A percentile compares a stretch with the other conserved stretches of the same genome.
Evolutionary conservation across 2,113 vertebrate genomes (phyloP).

Genomic region (Leptosomus discolor): DNA sequence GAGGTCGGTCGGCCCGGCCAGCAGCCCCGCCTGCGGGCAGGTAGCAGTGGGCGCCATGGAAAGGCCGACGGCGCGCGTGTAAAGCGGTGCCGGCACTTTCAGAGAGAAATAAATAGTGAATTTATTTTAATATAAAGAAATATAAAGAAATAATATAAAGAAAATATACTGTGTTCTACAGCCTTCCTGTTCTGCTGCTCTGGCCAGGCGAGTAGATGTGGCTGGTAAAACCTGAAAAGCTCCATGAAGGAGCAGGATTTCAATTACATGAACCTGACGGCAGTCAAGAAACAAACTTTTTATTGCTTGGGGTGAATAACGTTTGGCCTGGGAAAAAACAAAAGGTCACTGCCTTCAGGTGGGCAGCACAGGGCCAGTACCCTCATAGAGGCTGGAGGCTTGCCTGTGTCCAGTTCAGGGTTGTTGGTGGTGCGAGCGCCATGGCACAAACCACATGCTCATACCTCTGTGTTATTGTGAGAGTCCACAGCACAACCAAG

Average conservation of each 20-base stretch:
- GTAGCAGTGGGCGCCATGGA: not conserved
- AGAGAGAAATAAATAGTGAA: not conserved
- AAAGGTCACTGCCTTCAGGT: rapidly evolving
- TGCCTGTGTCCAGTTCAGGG: rapidly evolving
- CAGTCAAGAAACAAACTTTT: not conserved
- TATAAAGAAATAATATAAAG: too few relatives aligned
- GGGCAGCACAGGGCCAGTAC: rapidly evolving
- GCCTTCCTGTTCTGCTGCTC: not conserved
- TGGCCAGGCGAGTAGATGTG: rapidly evolving
- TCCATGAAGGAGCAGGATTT: not conserved
- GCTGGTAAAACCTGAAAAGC: not conserved
- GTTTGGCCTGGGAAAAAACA: not conserved
- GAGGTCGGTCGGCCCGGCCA: rapidly evolving
- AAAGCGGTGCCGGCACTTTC: rapidly evolving
- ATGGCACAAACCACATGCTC: rapidly evolving
- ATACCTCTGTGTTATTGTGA: rapidly evolving
- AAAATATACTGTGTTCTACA: rapidly evolving
- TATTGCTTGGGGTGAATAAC: rapidly evolving
- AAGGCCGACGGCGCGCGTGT: rapidly evolving
- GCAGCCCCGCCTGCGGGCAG: not conserved
- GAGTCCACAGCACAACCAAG: rapidly evolving
- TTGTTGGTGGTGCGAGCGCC: rapidly evolving
- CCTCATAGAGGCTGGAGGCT: rapidly evolving
- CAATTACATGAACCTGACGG: rapidly evolving
- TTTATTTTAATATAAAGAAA: too few relatives aligned